Evolutionary conservation across 2,888 invertebrate species (phyloP).

Genomic region (Zaprionus bogoriensis): DNA sequence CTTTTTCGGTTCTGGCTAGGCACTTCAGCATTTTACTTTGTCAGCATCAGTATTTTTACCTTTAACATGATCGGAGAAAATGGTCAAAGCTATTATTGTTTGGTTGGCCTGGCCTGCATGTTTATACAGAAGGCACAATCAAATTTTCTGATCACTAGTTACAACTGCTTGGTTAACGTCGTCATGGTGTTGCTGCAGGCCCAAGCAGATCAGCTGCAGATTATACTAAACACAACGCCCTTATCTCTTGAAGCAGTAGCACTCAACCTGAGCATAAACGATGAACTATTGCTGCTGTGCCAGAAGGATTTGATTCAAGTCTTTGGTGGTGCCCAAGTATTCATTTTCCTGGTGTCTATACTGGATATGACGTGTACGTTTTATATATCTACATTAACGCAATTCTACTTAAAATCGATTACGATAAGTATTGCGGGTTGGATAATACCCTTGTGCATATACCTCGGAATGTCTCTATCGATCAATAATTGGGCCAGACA

Average conservation of each 20-base stretch:
- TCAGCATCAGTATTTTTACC: too few relatives aligned
- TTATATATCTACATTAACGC: slow-evolving; percentile 4
- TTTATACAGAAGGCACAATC: slow-evolving; percentile 4
- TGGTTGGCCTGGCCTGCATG: neutral
- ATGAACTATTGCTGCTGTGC: slow-evolving; percentile 7
- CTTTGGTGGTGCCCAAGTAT: slow-evolving; percentile 4
- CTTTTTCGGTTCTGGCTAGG: slow-evolving; percentile 26
- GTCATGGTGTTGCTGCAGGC: slow-evolving; percentile 3
- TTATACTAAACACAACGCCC: neutral
- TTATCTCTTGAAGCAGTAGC: neutral
- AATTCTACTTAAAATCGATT: neutral
- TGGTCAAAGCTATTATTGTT: too few relatives aligned
- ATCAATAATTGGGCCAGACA: slow-evolving; percentile 4
- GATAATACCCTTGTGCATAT: slow-evolving; percentile 4
- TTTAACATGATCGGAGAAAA: too few relatives aligned
- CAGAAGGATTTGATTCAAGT: slow-evolving; percentile 2
- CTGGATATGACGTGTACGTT: neutral
- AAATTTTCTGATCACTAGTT: slow-evolving; percentile 20
- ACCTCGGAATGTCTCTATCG: slow-evolving; percentile 9
- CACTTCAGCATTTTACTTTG: neutral
- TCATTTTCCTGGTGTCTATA: neutral
- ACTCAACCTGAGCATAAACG: neutral
- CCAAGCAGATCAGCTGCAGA: neutral
- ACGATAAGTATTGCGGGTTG: neutral
- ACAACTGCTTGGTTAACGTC: slow-evolving; percentile 20